Evolutionary conservation across 2,888 invertebrate genomes (phyloP).

Genomic region (Cosmia pyralina): DNA sequence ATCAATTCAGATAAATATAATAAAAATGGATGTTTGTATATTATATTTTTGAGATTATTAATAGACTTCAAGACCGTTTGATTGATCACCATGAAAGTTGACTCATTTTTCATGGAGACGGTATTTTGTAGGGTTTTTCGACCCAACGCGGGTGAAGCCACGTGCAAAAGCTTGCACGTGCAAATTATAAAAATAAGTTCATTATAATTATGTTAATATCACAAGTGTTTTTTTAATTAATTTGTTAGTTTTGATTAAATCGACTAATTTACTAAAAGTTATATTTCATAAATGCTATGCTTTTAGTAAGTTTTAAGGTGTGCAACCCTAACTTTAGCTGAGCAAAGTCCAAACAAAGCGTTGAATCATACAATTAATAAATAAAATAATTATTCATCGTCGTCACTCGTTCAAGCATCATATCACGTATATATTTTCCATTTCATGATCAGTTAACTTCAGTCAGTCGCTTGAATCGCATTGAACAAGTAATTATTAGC

Average conservation of each 20-base stretch:
- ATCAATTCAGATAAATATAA: too few relatives aligned
- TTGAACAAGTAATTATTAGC: slow-evolving; percentile 34
- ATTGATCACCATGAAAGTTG: background rate
- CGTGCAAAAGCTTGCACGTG: too few relatives aligned
- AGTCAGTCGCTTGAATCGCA: slow-evolving; percentile 48
- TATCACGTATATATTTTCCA: slow-evolving; percentile 47
- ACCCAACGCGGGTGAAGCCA: background rate
- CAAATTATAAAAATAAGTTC: background rate
- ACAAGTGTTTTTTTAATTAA: too few relatives aligned
- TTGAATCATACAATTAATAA: slow-evolving; percentile 53
- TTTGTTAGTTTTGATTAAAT: background rate
- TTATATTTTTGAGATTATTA: background rate
- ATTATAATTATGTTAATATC: background rate
- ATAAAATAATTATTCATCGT: slow-evolving; percentile 39
- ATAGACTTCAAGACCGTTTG: background rate
- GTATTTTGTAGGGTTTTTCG: background rate
- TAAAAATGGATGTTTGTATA: background rate
- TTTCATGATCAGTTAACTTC: slow-evolving; percentile 40
- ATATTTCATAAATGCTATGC: background rate
- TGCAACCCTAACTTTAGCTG: slow-evolving; percentile 16
- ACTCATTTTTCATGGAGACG: accelerated
- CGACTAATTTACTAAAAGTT: slow-evolving; percentile 14
- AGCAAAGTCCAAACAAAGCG: slow-evolving; percentile 63
- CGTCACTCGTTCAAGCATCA: slow-evolving; percentile 27
- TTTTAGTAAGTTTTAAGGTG: slow-evolving; percentile 28